These are phyloP conservation scores for Timandra comae DNA, from an alignment of 2,888 invertebrate genomes.

Conservation along the genomic window DNA sequence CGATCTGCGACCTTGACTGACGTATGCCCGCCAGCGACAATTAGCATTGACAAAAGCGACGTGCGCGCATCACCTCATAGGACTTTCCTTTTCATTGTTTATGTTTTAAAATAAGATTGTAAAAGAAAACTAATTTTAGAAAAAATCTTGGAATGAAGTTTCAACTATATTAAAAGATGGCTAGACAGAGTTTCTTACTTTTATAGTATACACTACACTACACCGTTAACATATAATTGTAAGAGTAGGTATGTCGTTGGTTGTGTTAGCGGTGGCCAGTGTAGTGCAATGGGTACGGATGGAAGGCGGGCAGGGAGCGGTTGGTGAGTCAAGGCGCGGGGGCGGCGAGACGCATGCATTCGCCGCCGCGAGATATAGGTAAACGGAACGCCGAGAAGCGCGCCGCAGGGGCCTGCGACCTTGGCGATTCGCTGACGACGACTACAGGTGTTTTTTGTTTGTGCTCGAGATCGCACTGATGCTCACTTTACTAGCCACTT, in stretches of 20 bases:
- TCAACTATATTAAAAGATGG: neutral
- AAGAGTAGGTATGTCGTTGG: neutral
- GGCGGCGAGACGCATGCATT: slow-evolving; percentile 60
- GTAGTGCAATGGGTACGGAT: slow-evolving; percentile 8
- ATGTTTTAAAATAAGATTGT: neutral
- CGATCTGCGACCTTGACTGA: slow-evolving; percentile 68
- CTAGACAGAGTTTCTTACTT: no score
- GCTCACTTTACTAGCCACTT: slow-evolving; percentile 42
- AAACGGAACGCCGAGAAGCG: slow-evolving; percentile 69
- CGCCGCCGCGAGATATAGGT: slow-evolving; percentile 74
- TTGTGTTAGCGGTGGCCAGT: neutral
- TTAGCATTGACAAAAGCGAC: slow-evolving; percentile 65
- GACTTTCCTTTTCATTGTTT: slow-evolving; percentile 46
- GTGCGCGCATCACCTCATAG: slow-evolving; percentile 46
- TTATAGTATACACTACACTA: no score
- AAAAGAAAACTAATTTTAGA: neutral
- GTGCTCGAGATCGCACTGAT: slow-evolving; percentile 54
- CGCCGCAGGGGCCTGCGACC: slow-evolving; percentile 68
- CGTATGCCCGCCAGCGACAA: slow-evolving; percentile 52
- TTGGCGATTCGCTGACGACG: slow-evolving; percentile 70
- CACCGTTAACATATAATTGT: no score
- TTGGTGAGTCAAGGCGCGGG: slow-evolving; percentile 56
- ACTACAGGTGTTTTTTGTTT: slow-evolving; percentile 76
- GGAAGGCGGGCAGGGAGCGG: slow-evolving; percentile 33
- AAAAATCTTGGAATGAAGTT: neutral